Base-by-base conservation (phyloP, 2,888 invertebrate species). In the Eupithecia exiguata region DNA sequence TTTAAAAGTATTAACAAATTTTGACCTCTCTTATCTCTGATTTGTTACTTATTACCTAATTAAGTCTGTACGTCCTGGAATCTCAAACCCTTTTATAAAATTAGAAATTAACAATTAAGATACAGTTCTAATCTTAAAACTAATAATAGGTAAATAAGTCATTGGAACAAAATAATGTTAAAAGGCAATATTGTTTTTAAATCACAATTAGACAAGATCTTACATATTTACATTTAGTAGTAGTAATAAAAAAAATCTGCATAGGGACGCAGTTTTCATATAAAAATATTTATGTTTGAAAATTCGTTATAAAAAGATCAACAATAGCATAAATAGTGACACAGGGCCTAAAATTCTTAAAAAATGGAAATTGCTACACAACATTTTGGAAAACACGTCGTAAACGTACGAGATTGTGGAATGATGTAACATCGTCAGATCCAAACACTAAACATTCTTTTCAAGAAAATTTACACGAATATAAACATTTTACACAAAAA, bases 151-250 rank as follows among this genome's bases (percentile, higher is more conserved):
- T 78, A 79, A 77, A 78, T 69, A 77, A 66, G 72, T 75, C 72
- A 77, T 76, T 73, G 76, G 76, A 75, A 78, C 72, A 73, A 69
- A 79, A 75, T 72, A 71, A 76, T 68, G 70, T 74, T 77, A 71
- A 76, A 75, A 77, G 77, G 79, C 80, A 82, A 74, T 79, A 83
- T 84, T 86, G 84, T 84, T 86, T 85, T 81, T 82, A 87, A 86
- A 88, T 89, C 87, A 88, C 87, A 84, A 84, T 84, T 81, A 86
- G 83, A 87, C 80, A 86, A 86, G 85, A 88, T 84, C 87, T 88
- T 91, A 91, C 91, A 91, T 91, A 91, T 91, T 88, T 91, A 92
- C 91, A 90, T 49, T 73, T 74, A 73, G 68, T 74, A 73, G 65
- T 71, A 73, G 65, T 70, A 76, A 73, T 76, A 18, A 70, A 75